These are phyloP conservation scores for Montifringilla adamsi DNA, from an alignment of 2,113 vertebrate species.

Conservation along the genomic window DNA sequence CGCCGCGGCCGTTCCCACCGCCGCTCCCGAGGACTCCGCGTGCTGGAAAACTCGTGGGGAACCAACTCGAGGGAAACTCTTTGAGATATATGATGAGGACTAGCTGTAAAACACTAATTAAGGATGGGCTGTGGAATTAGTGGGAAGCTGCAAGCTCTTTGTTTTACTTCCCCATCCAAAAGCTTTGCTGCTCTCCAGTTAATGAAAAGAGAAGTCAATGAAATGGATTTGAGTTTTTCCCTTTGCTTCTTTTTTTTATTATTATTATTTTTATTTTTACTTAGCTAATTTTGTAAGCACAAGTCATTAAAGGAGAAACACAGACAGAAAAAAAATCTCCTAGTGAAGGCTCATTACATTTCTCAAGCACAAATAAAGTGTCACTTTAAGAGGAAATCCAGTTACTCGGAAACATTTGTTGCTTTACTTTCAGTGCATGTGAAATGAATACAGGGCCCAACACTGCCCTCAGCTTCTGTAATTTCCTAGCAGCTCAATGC, in stretches of 20 bases:
- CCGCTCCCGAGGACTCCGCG: neutral
- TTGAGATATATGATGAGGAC: constrained; percentile 57
- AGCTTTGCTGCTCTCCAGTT: neutral
- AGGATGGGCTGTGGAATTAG: constrained; percentile 60
- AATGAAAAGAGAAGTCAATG: constrained; percentile 20
- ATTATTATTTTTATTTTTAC: neutral
- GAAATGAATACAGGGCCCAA: constrained; percentile 14
- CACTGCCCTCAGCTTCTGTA: constrained; percentile 36
- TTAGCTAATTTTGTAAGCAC: constrained; percentile 12
- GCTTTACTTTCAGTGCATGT: constrained; percentile 41
- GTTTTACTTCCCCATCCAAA: neutral
- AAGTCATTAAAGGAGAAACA: neutral
- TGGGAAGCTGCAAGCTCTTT: constrained; percentile 26
- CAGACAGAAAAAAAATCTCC: neutral
- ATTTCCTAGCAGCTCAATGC: constrained; percentile 12
- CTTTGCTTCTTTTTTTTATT: neutral
- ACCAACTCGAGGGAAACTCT: constrained; percentile 64
- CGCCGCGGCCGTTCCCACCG: constrained; percentile 42
- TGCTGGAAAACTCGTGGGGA: constrained; percentile 71
- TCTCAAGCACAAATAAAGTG: constrained; percentile 60
- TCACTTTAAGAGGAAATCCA: constrained; percentile 59
- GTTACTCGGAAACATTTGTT: constrained; percentile 44
- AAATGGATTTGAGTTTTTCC: neutral
- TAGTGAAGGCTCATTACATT: neutral
- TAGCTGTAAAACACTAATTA: constrained; percentile 70